Base-by-base conservation (phyloP, 2,888 invertebrate species). In the Hirtodrosophila cameraria region DNA sequence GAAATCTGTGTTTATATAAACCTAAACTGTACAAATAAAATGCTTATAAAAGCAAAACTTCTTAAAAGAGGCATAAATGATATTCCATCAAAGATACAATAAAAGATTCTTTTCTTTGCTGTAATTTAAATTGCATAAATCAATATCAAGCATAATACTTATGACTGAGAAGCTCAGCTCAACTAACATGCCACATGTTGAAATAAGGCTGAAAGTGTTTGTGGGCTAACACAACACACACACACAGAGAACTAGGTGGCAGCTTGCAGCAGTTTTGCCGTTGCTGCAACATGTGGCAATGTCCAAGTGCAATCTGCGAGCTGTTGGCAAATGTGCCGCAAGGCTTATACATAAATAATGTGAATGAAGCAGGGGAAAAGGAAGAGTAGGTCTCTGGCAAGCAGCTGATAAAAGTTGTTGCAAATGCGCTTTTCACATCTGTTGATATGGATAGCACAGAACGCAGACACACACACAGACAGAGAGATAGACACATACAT, bases 401-500 rank as follows among this genome's bases (percentile, higher is more conserved):
- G 55, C 46, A 61, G 62, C 67, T 50, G 81, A 77, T 76, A 80
- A 76, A 73, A 59, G 48, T 54, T 28, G 43, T 48, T 43, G 36
- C 60, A 75, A 86, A 86, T 83, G 76, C 68, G 50, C 52, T 53
- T 60, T 59, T 28, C 61, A 60, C 75, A 79, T 69, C 68, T 68
- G 73, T 58, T 64, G 65, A 59, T 61, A 58, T 57, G 39, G 35
- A 18, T 16, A 5, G 30, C 13, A 25, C 8, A 5, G 9, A 23
- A 12, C 28, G 30, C 28, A 23, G 12, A 35, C 18, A 20, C 20
- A 45, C 33, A 35, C 6, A 2, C 15, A 38, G 15, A 39, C 12
- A n/a, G 16, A 33, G 8, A 33, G 11, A 23, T 43, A 13, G 20
- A 28, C 31, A 38, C 9, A 11, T 31, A 25, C 33, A 1, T 7